Evolutionary conservation across 2,888 invertebrate species (phyloP), one percentile per base, ranked within the genome.

Genomic region (Timema podura): DNA sequence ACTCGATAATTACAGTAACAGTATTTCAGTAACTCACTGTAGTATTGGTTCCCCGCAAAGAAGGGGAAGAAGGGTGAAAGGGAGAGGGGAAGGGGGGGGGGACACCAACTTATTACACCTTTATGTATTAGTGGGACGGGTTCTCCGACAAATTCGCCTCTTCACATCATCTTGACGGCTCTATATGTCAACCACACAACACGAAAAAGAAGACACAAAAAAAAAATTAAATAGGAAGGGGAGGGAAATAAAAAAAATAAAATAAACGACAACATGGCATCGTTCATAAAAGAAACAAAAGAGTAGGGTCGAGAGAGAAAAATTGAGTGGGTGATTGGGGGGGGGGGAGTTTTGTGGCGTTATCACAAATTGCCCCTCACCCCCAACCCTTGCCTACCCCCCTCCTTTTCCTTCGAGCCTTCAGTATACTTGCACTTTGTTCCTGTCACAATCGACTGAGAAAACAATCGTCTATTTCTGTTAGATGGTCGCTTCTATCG

Each of bases 161-260:
- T 64, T 47, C 46, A 44, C 46, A 15, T n/a, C 57, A 47, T 46
- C 47, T 49, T 70, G 72, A 72, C 68, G 70, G 68, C 72, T 72
- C 72, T 51, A 72, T 72, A 70, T 68, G 72, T 72, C 72, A 72
- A 70, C 69, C 59, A 11, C 61, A 61, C 30, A 30, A 61, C 61
- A 61, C 30, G 30, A 30, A 30, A 30, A 30, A 30, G 3, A 30
- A 30, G 30, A 30, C 30, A 30, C 30, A 30, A 30, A 30, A 30
- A 30, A 30, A 30, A n/a, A n/a, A n/a, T n/a, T n/a, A n/a, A 2
- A 30, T 30, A 30, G 30, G 3, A 30, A 30, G 57, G 7, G 15
- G 57, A 57, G 57, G 10, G 57, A 66, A 47, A 8, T 15, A 11
- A 45, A 54, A 30, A 57, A 30, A 48, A 44, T 16, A 59, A 45